These are phyloP conservation scores for Phalloptychus januarius DNA, from an alignment of 2,797 vertebrate genomes.

Conservation along the genomic window DNA sequence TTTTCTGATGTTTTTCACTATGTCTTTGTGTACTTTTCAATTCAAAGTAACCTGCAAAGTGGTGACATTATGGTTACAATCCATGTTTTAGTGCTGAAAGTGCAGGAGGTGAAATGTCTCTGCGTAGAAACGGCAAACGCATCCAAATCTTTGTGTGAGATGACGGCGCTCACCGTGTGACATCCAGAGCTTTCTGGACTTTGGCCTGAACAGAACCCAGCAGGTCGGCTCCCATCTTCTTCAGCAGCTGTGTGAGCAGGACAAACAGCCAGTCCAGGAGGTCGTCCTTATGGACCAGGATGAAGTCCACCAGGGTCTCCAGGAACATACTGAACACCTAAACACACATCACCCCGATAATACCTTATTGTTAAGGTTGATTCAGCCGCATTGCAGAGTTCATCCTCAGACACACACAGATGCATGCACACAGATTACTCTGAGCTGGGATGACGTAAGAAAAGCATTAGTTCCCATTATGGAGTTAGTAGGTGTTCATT, in stretches of 20 bases:
- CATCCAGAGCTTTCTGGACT: constrained; percentile 94
- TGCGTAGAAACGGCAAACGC: background rate
- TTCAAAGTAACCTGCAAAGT: background rate
- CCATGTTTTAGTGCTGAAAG: background rate
- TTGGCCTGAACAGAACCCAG: constrained; percentile 97
- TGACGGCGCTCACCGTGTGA: constrained; percentile 86
- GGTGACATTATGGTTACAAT: background rate
- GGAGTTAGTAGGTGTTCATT: constrained; percentile 56
- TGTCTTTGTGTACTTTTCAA: background rate
- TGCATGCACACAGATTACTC: constrained; percentile 23
- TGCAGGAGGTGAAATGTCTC: too few relatives aligned
- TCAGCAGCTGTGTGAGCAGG: constrained; percentile 92
- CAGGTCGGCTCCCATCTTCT: constrained; percentile 98
- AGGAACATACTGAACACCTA: constrained; percentile 99
- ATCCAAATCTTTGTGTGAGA: background rate
- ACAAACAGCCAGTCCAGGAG: constrained; percentile 97
- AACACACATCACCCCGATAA: constrained; percentile 27
- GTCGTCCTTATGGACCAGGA: constrained; percentile 94
- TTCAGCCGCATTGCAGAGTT: background rate
- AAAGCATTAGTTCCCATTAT: constrained; percentile 40
- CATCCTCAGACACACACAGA: constrained; percentile 22
- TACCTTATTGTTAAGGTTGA: constrained; percentile 37
- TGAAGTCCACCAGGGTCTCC: constrained; percentile 97
- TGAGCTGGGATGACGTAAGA: constrained; percentile 18
- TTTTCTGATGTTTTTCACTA: background rate